Evolutionary conservation across 2,113 vertebrate species (phyloP), one percentile per base, ranked within the genome.

Genomic region (Orycteropus afer): DNA sequence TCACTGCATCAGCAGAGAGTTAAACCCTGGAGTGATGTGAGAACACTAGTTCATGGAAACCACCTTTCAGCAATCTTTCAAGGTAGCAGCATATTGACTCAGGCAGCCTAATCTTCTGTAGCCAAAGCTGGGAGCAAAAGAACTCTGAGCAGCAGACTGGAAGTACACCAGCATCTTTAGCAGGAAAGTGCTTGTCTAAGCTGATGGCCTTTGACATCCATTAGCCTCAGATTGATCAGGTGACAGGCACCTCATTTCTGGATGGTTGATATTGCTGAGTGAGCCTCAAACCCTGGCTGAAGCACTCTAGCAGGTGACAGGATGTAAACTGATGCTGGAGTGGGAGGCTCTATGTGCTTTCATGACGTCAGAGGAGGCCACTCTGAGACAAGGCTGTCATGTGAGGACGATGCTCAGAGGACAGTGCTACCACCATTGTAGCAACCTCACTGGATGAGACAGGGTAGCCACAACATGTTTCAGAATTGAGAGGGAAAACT

Each of bases 11-110:
- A 85, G 80, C 93, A 91, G 51, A 65, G 37, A 94, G 27, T 23
- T 47, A n/a, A 90, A n/a, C 49, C 73, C 4, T 1, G 51, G 57
- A 86, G 53, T 55, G 86, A 87, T 3, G 32, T 11, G 77, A 87
- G 86, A 82, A 85, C 63, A n/a, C 32, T 42, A 5, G 69, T 22
- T 83, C 79, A 74, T 29, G 7, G 91, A 94, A 95, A 81, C 49
- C 37, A 53, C 89, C 69, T 84, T 76, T 15, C 45, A 55, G 79
- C 34, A 78, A 5, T 34, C 63, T 71, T 80, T 63, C 67, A 61
- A 61, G 20, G 63, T 11, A 13, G 42, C 65, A 73, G 34, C 22
- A 15, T 5, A 3, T 4, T 61, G 47, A 37, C 59, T 37, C 59
- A 40, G 87, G 63, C 51, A 49, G 57, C 10, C 3, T 20, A 32